Percentiles rank a stretch among this genome's conserved stretches.
phyloP scores from a whole-genome alignment of 2,888 invertebrate genomes.

The Drosophila subsilvestris region DNA sequence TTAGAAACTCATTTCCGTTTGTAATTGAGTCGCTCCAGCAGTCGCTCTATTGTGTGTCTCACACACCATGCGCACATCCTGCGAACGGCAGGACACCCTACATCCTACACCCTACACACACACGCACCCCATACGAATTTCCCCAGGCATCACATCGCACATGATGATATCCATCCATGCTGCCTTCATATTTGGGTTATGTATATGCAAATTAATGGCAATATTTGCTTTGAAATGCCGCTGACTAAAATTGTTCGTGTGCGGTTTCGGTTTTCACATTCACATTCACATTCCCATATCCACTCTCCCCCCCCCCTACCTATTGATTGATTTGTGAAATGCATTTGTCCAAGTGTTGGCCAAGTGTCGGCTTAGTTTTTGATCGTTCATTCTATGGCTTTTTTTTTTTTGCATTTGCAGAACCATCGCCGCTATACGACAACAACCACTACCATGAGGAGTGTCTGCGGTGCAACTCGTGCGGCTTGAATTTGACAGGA shows the following conservation, averaged over 20 bases:
- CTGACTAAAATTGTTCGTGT: neutral
- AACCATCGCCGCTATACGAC: constrained; percentile 95
- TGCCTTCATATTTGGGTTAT: neutral
- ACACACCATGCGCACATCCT: no score
- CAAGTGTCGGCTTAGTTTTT: neutral
- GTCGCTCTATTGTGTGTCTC: neutral
- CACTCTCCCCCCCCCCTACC: no score
- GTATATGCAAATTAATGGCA: constrained; percentile 69
- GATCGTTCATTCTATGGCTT: neutral
- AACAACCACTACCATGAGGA: constrained; percentile 99
- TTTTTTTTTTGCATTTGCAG: constrained; percentile 86
- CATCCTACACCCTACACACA: no score
- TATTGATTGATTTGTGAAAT: neutral
- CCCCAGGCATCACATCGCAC: neutral
- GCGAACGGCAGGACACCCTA: no score
- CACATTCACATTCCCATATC: neutral
- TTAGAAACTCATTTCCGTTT: constrained; percentile 75
- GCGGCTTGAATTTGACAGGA: constrained; percentile 96
- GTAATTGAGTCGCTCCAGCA: constrained; percentile 66
- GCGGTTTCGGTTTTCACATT: neutral
- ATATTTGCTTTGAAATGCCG: constrained; percentile 8
- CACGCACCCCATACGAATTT: neutral
- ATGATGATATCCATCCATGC: neutral
- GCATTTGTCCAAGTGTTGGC: no score
- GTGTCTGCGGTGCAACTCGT: constrained; percentile 98